Percentiles rank a stretch among this genome's conserved stretches.
These are phyloP conservation scores for Istiophorus platypterus DNA, from an alignment of 2,113 vertebrate genomes.

Conservation along the genomic window DNA sequence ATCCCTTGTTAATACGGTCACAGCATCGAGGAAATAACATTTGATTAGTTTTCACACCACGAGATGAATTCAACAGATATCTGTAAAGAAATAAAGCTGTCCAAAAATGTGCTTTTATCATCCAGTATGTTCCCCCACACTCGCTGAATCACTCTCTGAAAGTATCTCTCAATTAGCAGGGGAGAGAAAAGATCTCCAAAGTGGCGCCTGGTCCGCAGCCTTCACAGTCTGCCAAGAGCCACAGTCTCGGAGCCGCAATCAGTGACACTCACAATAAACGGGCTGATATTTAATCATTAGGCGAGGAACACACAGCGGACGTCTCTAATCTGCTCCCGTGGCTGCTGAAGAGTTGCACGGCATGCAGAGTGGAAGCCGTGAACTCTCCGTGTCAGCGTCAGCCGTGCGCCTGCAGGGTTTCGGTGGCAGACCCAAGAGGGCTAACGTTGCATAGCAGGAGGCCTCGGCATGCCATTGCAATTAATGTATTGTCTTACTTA, in stretches of 20 bases:
- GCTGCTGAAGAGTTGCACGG: conserved; percentile 56
- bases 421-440: conserved; percentile 54
- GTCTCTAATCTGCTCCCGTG: conserved; percentile 69
- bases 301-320: conserved; percentile 63
- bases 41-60: background rate
- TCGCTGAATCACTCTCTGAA: background rate
- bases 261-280: conserved; percentile 77
- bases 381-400: conserved; percentile 54
- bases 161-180: conserved; percentile 34
- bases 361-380: conserved; percentile 50
- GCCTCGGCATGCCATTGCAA: conserved; percentile 68
- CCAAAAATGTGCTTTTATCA: background rate
- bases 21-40: background rate
- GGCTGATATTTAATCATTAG: conserved; percentile 77
- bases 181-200: conserved; percentile 13
- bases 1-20: background rate
- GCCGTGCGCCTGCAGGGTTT: conserved; percentile 38
- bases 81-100: background rate
- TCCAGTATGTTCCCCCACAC: background rate
- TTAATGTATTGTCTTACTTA: conserved; percentile 81
- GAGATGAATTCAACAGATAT: background rate
- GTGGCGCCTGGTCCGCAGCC: conserved; percentile 24
- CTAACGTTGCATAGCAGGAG: conserved; percentile 67
- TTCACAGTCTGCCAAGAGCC: conserved; percentile 64
- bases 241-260: conserved; percentile 66